These are phyloP conservation scores for Papilio machaon DNA, from an alignment of 1,140 invertebrate species.

Conservation along the genomic window DNA sequence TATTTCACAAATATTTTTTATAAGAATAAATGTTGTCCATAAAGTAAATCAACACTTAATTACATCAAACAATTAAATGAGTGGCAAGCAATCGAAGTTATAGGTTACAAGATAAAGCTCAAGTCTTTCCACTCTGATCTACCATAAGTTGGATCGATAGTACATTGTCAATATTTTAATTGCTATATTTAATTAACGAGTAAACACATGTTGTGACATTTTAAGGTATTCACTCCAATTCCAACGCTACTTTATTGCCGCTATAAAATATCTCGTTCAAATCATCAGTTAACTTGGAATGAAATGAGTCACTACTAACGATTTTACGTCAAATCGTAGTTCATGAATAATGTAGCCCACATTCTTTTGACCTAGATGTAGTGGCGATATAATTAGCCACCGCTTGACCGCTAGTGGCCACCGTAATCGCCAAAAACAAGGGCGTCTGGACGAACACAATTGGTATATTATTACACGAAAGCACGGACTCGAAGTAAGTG, in stretches of 20 bases:
- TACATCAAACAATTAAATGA: background rate
- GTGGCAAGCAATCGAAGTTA: background rate
- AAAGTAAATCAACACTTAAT: background rate
- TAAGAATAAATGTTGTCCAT: background rate
- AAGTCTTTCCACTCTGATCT: background rate
- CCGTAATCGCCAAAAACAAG: slow-evolving; percentile 35
- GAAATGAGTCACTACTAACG: slow-evolving; percentile 77
- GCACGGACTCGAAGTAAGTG: slow-evolving; percentile 24
- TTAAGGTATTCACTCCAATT: slow-evolving; percentile 10
- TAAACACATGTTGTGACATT: slow-evolving; percentile 21
- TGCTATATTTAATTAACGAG: slow-evolving; percentile 17
- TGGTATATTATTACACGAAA: slow-evolving; percentile 34
- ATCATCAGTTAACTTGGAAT: slow-evolving; percentile 58
- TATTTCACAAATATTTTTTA: too few relatives aligned
- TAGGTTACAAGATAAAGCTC: background rate
- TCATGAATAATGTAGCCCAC: slow-evolving; percentile 77
- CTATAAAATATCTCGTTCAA: slow-evolving; percentile 60
- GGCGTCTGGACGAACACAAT: slow-evolving; percentile 32
- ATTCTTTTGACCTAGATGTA: slow-evolving; percentile 69
- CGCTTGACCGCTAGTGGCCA: slow-evolving; percentile 45
- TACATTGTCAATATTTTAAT: background rate
- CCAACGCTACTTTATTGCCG: slow-evolving; percentile 45
- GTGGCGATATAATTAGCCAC: slow-evolving; percentile 33
- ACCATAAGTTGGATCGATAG: background rate
- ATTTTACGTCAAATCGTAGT: slow-evolving; percentile 66